Evolutionary conservation across 2,888 invertebrate species (phyloP).

Genomic region (Synergus gifuensis): DNA sequence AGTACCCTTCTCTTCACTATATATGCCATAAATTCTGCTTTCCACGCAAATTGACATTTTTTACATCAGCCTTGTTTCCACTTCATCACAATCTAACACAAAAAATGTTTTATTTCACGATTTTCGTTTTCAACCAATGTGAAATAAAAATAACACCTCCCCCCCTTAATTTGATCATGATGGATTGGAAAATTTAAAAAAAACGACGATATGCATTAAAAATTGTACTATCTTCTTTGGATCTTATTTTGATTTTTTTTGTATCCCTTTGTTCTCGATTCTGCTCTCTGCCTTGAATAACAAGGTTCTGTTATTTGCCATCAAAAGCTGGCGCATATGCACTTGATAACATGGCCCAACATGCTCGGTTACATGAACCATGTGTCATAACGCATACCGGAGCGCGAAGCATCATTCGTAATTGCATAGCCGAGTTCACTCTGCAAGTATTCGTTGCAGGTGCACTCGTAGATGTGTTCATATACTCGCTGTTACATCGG

Average conservation of each 20-base stretch:
- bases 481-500: constrained; percentile 17
- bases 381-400: constrained; percentile 33
- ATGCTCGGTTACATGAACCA: constrained; percentile 23
- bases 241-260: no score
- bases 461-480: constrained; percentile 13
- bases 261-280: background rate
- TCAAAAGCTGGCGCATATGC: constrained; percentile 5
- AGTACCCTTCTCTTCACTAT: background rate
- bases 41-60: background rate
- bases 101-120: background rate
- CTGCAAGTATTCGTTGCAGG: background rate
- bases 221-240: background rate
- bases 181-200: no score
- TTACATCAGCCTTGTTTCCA: background rate
- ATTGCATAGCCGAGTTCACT: constrained; percentile 25
- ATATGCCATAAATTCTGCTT: constrained; percentile 9
- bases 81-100: background rate
- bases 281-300: background rate
- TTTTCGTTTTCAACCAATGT: no score
- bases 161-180: no score
- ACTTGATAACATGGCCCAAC: constrained; percentile 4
- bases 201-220: no score
- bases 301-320: constrained; percentile 12
- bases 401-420: constrained; percentile 18
- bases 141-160: no score